Base-by-base conservation (phyloP, 2,113 vertebrate genomes). In the Pangasianodon gigas region DNA sequence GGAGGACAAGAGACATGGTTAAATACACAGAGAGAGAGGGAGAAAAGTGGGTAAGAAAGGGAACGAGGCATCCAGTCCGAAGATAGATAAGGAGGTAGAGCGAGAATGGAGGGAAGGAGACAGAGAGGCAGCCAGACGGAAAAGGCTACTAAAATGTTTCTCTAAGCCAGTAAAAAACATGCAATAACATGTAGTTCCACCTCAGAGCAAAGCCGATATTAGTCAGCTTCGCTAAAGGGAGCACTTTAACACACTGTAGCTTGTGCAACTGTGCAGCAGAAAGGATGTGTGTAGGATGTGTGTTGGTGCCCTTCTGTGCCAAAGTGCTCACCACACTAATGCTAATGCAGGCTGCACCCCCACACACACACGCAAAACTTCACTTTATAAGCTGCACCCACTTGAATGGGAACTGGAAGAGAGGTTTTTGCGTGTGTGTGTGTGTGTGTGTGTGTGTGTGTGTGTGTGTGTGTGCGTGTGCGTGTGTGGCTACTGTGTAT, bases 201-300 rank as follows among this genome's bases (percentile, higher is more conserved):
- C 19, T 89, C 37, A 0, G 65, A 71, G 51, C 24, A 37, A 18
- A 29, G 21, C 24, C 8, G 80, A 58, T 81, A 75, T 89, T 84
- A 84, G 51, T 89, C 71, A 89, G 83, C 75, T 56, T 26, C 9
- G 56, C 52, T 48, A 37, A 77, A n/a, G 48, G 24, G n/a, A 41
- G 74, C 48, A 41, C 60, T 82, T 86, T 82, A 52, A 26, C 51
- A 65, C 69, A 77, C 69, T 77, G 54, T 77, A 89, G 52, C 80
- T 81, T 88, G 71, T 51, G 69, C 82, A 84, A 84, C 24, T 71
- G 52, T 74, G 60, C 69, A 77, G 58, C 84, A 86, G 44, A 89
- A 58, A 89, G 90, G 90, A 91, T 84, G 90, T 89, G 90, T 91
- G 88, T 89, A 87, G 86, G 86, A 87, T 79, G 86, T 48, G 74